phyloP scores from a whole-genome alignment of 2,888 invertebrate genomes.

The Xiphydria camelus region DNA sequence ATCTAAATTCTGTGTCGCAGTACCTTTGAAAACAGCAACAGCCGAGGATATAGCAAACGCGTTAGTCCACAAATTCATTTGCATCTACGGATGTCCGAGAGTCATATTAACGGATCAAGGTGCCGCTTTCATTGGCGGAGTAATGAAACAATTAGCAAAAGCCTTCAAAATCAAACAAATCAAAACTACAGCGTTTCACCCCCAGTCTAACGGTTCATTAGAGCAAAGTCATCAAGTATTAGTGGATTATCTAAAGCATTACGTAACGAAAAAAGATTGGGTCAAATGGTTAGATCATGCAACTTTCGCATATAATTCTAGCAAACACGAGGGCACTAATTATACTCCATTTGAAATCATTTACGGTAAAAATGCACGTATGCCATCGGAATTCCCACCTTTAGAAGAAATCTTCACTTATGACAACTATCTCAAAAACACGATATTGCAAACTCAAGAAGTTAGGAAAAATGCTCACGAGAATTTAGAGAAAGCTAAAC shows the following conservation, averaged over 20 bases:
- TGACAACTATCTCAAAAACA: constrained; percentile 12
- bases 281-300: constrained; percentile 18
- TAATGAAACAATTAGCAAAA: constrained; percentile 15
- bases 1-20: constrained; percentile 14
- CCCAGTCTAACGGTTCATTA: constrained; percentile 20
- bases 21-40: constrained; percentile 15
- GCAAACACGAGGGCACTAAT: constrained; percentile 12
- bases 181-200: constrained; percentile 17
- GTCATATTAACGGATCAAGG: constrained; percentile 21
- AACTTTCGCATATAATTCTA: constrained; percentile 17
- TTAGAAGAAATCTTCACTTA: constrained; percentile 10
- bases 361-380: constrained; percentile 16
- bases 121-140: constrained; percentile 14
- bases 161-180: constrained; percentile 16
- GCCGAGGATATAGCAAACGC: constrained; percentile 22
- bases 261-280: constrained; percentile 19
- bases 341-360: constrained; percentile 16
- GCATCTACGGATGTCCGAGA: constrained; percentile 16
- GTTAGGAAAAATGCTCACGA: constrained; percentile 11
- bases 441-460: constrained; percentile 8
- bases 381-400: constrained; percentile 6
- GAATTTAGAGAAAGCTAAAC: constrained; percentile 19
- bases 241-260: constrained; percentile 17
- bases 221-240: constrained; percentile 19
- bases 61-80: constrained; percentile 14